Evolutionary conservation across 2,113 vertebrate species (phyloP).

Genomic region (Triplophysa dalaica): DNA sequence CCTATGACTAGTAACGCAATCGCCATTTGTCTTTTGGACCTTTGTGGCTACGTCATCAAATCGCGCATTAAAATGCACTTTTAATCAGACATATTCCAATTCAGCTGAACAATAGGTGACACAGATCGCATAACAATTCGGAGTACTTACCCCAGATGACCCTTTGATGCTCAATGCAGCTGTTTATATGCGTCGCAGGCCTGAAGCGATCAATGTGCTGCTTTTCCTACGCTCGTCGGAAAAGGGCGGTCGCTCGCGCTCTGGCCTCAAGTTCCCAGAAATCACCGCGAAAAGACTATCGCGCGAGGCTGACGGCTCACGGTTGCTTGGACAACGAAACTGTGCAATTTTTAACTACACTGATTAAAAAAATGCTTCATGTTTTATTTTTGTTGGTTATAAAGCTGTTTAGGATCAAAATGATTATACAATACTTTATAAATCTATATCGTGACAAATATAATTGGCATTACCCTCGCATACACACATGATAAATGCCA

Average conservation of each 20-base stretch:
- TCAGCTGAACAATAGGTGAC: conserved; percentile 14
- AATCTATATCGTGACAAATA: neutral
- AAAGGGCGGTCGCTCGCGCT: conserved; percentile 76
- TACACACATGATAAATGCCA: too few species aligned
- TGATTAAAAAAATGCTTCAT: too few species aligned
- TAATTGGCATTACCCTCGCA: neutral
- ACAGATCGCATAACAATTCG: conserved; percentile 17
- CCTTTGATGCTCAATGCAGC: conserved; percentile 50
- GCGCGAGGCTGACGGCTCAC: neutral
- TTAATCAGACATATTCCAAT: conserved; percentile 53
- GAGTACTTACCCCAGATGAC: conserved; percentile 61
- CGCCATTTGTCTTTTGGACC: conserved; percentile 76
- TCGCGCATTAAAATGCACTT: conserved; percentile 83
- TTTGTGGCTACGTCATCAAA: conserved; percentile 91
- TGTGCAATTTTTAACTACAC: too few species aligned
- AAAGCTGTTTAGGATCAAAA: too few species aligned
- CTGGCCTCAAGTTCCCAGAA: conserved; percentile 75
- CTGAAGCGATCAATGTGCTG: conserved; percentile 60
- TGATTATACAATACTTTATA: too few species aligned
- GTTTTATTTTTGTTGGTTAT: too few species aligned
- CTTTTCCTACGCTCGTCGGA: conserved; percentile 63
- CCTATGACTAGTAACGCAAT: conserved; percentile 63
- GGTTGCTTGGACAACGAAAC: neutral
- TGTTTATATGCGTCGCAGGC: conserved; percentile 58
- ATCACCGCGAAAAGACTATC: conserved; percentile 50